Percentiles rank a stretch among this genome's conserved stretches.
These are phyloP conservation scores for Maccullochella peelii DNA, from an alignment of 2,113 vertebrate species.

Conservation along the genomic window DNA sequence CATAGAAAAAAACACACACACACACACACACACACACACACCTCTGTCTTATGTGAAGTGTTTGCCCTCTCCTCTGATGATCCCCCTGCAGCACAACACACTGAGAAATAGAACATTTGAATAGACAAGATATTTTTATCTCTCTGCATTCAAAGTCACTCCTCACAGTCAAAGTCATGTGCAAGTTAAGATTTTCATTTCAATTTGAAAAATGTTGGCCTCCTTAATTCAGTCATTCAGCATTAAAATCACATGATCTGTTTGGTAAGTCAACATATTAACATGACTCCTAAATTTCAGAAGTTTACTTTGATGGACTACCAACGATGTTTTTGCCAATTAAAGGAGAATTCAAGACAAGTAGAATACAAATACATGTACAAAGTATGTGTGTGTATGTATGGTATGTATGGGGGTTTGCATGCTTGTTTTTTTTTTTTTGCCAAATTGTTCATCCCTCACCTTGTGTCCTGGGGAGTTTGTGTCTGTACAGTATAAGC, in stretches of 20 bases:
- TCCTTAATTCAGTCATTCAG: background rate
- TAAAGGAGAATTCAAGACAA: background rate
- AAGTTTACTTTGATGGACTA: background rate
- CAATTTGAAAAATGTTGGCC: background rate
- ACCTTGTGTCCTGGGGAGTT: conserved; percentile 30
- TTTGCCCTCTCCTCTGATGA: conserved; percentile 5
- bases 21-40: conserved; percentile 34
- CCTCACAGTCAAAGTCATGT: background rate
- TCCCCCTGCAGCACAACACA: conserved; percentile 20
- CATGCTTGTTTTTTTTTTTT: background rate
- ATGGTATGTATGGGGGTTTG: background rate
- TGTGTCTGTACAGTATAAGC: conserved; percentile 34
- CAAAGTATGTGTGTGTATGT: background rate
- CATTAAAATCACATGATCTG: background rate
- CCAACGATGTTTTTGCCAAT: background rate
- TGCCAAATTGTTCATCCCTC: background rate
- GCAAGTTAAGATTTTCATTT: background rate
- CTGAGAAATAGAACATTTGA: background rate
- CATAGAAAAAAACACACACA: conserved; percentile 16
- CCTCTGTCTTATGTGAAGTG: conserved; percentile 19
- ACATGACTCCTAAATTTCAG: background rate
- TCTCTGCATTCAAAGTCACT: background rate
- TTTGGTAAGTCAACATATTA: background rate
- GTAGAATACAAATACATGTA: background rate
- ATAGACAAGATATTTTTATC: background rate